Base-by-base conservation (phyloP, 1,140 invertebrate species). In the Zaprionus kolodkinae region DNA sequence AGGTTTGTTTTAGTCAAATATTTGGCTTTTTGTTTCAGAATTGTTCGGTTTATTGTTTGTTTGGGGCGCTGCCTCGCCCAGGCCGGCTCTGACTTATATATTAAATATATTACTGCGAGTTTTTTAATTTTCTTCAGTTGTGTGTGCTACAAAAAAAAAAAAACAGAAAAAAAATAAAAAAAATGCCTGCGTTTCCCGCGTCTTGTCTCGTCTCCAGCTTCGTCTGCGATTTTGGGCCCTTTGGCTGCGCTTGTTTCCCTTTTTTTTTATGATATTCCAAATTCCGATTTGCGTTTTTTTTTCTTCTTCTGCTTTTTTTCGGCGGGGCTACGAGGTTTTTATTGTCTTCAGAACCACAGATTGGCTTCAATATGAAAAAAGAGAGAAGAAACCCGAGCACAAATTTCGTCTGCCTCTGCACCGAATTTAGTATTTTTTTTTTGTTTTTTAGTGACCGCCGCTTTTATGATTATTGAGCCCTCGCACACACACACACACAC, bases 291-390 rank as follows among this genome's bases (percentile, higher is more conserved):
- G 83, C 69, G 45, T 81, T 71, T 81, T 78, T 87, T 81, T 86
- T 56, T 52, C 35, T 56, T 52, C 35, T 67, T 75, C 48, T 21
- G 21, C 21, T 21, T 21, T 30, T 30, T 30, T 30, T 30, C 40
- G n/a, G n/a, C 7, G 38, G 56, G 21, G 45, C 69, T 56, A 48
- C 60, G 55, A 61, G 54, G 54, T 81, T 85, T 85, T 89, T 89
- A 89, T 85, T 85, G 81, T 90, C 78, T 90, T 85, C 78, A 77
- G 78, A 83, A 82, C 81, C 81, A 77, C 86, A 85, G 81, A 85
- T 81, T 88, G 85, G 78, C 76, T 89, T 84, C 72, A 87, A 86
- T 76, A 76, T 75, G 66, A 57, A 72, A 77, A 65, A 59, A 74
- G 6, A 40, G 13, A 40, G 67, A 80, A 50, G 57, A 59, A 52